Percentiles rank a stretch among this genome's conserved stretches.
phyloP scores from a whole-genome alignment of 2,888 invertebrate genomes.

The Zelleria hepariella region DNA sequence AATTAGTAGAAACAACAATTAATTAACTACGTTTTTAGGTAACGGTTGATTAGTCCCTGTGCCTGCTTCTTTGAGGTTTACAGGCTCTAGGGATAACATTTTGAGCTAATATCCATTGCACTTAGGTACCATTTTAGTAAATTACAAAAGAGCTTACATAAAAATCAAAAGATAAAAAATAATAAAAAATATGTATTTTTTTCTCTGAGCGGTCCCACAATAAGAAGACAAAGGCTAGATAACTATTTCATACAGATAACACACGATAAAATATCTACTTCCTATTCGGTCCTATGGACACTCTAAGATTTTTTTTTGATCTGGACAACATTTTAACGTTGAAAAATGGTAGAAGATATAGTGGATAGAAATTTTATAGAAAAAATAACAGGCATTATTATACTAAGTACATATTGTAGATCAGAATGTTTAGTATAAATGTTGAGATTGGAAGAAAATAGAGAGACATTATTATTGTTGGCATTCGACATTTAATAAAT shows the following conservation, averaged over 20 bases:
- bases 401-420: neutral
- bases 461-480: neutral
- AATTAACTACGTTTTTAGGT: neutral
- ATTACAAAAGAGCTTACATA: neutral
- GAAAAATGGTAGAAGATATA: conserved; percentile 6
- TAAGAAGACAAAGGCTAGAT: neutral
- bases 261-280: conserved; percentile 3
- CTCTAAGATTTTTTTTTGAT: conserved; percentile 12
- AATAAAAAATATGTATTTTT: neutral
- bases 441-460: neutral
- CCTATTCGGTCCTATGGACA: conserved; percentile 16
- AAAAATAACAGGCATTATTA: neutral
- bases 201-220: neutral
- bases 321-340: conserved; percentile 3
- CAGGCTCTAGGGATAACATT: neutral
- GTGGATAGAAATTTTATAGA: neutral
- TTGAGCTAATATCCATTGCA: neutral
- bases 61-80: too few relatives aligned
- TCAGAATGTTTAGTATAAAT: neutral
- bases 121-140: neutral
- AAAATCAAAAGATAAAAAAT: neutral
- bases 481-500: too few relatives aligned
- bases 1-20: neutral
- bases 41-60: too few relatives aligned
- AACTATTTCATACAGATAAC: conserved; percentile 7